Percentiles rank a stretch among this genome's conserved stretches.
Evolutionary conservation across 2,888 invertebrate species (phyloP).

Genomic region (Dusona sp.): DNA sequence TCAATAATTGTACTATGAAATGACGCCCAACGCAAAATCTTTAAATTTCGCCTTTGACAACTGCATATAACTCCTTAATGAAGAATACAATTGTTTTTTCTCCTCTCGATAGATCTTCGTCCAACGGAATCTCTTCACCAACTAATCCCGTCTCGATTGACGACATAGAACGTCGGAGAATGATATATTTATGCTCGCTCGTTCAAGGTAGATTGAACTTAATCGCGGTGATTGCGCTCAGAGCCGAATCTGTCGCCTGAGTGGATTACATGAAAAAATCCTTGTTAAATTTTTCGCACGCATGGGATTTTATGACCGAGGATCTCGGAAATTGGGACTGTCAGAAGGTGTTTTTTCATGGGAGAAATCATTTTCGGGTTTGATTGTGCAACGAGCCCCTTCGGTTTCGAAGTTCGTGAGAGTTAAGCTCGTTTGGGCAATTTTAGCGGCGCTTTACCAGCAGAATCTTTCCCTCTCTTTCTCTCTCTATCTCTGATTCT

Average conservation of each 20-base stretch:
- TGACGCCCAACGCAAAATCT: no score
- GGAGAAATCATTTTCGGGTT: constrained; percentile 40
- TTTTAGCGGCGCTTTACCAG: constrained; percentile 75
- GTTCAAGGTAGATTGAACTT: constrained; percentile 16
- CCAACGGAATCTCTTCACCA: neutral
- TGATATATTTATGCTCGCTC: constrained; percentile 5
- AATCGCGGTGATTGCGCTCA: constrained; percentile 20
- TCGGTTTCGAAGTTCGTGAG: constrained; percentile 35
- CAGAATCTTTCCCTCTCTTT: constrained; percentile 25
- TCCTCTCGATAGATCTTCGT: neutral
- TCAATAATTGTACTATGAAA: no score
- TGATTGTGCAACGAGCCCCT: constrained; percentile 11
- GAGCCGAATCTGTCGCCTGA: constrained; percentile 9
- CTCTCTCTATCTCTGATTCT: constrained; percentile 56
- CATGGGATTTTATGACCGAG: constrained; percentile 32
- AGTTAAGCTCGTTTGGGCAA: constrained; percentile 74
- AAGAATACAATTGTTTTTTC: neutral
- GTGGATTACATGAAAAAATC: constrained; percentile 33
- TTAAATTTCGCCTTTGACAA: no score
- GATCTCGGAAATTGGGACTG: constrained; percentile 13
- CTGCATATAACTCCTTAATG: no score
- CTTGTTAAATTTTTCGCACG: constrained; percentile 56
- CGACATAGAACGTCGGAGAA: neutral
- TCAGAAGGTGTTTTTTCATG: constrained; percentile 29
- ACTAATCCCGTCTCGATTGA: neutral